Percentiles rank a stretch among this genome's conserved stretches.
phyloP scores from a whole-genome alignment of 2,113 vertebrate genomes.

The Octodon degus region DNA sequence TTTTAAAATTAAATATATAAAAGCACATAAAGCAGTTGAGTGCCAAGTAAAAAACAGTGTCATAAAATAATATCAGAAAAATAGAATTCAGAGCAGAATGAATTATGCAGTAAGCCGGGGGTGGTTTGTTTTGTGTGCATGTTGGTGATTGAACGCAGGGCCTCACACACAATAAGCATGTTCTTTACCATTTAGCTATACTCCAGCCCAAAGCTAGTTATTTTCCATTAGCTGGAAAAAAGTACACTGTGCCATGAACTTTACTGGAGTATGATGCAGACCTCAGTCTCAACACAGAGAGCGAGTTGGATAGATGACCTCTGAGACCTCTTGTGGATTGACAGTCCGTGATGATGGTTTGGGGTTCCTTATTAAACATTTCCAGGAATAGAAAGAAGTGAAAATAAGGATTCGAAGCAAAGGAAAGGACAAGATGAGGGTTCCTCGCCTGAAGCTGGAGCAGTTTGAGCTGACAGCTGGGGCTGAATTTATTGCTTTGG shows the following conservation, averaged over 20 bases:
- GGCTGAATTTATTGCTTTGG: constrained; percentile 71
- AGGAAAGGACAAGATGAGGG: constrained; percentile 15
- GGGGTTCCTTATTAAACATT: neutral
- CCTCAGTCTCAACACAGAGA: neutral
- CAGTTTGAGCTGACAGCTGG: constrained; percentile 73
- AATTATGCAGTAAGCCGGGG: neutral
- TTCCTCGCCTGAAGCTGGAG: constrained; percentile 41
- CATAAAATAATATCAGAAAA: neutral
- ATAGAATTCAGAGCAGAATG: neutral
- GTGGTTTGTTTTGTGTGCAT: neutral
- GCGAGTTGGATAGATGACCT: neutral
- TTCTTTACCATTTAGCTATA: too few species aligned
- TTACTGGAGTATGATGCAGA: neutral
- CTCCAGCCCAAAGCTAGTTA: neutral
- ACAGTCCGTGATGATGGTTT: neutral
- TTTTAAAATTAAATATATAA: neutral
- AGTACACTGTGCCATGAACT: accelerated
- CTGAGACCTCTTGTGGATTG: neutral
- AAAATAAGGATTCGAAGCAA: constrained; percentile 6
- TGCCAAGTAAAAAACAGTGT: neutral
- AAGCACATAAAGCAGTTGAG: neutral
- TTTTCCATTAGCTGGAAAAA: neutral
- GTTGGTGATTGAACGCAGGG: neutral
- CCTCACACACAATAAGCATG: too few species aligned
- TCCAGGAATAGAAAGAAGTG: neutral